Evolutionary conservation across 2,113 vertebrate genomes (phyloP), one percentile per base, ranked within the genome.

Genomic region (Nipponia nippon): DNA sequence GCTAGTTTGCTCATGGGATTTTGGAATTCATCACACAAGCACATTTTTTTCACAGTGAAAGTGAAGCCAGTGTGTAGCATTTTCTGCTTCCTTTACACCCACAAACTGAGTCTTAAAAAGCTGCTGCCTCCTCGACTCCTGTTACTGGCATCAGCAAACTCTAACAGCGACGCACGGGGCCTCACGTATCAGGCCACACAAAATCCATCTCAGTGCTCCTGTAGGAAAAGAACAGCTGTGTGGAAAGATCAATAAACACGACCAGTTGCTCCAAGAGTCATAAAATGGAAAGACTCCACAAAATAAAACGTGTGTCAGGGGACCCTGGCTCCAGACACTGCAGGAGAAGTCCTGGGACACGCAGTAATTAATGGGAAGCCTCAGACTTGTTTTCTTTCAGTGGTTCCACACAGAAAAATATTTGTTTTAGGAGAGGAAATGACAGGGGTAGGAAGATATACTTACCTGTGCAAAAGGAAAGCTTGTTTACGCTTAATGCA

Each of bases 171-270:
- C 2, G 1, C 25, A 19, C 0, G 2, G 42, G 55, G 76, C 59
- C 59, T 90, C 83, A 19, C 6, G 4, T 38, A 72, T 50, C n/a
- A 59, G 58, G 47, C 50, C 42, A 44, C 70, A 42, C 59, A 63
- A 87, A 69, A 87, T 29, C 9, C 16, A 21, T 53, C 70, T 61
- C n/a, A 3, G 62, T 49, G 70, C 70, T 96, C 75, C 91, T 77
- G 29, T 13, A 85, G 67, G 84, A 96, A 95, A 87, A 89, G 58
- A 96, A 47, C 95, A 97, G 91, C 94, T 97, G 95, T 75, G 71
- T 50, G 62, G 78, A 91, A 97, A 95, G 94, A 93, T 96, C 93
- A 97, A 94, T 93, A 97, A 97, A 97, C 93, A 97, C 0, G 3
- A 80, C 89, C 96, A 96, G 84, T 97, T 97, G 91, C 78, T 97